These are phyloP conservation scores for Diadema setosum DNA, from an alignment of 35 echinoderm and acorn worm species.

Conservation along the genomic window DNA sequence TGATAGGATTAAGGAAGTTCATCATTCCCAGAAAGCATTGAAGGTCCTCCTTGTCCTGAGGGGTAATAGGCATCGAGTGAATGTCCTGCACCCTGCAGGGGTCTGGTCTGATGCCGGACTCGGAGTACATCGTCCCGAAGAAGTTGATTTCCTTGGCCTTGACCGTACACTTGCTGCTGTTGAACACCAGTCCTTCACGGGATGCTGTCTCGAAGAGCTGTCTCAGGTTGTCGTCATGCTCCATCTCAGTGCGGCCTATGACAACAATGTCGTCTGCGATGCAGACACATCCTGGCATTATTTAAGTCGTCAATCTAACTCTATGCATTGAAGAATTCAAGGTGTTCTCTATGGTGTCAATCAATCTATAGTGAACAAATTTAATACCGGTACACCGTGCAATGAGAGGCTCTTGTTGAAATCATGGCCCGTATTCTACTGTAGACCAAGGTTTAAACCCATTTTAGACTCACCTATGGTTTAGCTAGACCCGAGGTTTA, in stretches of 20 bases:
- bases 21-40: constrained; percentile 48
- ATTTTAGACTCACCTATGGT: no score
- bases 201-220: constrained; percentile 16
- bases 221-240: constrained; percentile 44
- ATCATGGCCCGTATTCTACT: no score
- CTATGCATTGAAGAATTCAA: no score
- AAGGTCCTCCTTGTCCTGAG: constrained; percentile 42
- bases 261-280: constrained; percentile 31
- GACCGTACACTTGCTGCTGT: constrained; percentile 50
- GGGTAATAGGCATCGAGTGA: constrained; percentile 27
- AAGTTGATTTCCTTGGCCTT: constrained; percentile 62
- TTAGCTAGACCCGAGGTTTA: no score
- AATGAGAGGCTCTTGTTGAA: no score
- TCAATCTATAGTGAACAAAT: no score
- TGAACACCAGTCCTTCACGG: constrained; percentile 48
- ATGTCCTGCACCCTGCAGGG: constrained; percentile 47
- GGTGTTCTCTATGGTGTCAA: no score
- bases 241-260: constrained; percentile 18
- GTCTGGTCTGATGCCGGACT: constrained; percentile 14
- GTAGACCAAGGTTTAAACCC: no score
- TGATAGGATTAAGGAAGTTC: constrained; percentile 16
- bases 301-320: no score
- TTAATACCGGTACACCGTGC: no score
- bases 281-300: neutral
- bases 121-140: constrained; percentile 47